Conservation (phyloP, 2,888 invertebrate species). For the Anthophora plumipes region DNA sequence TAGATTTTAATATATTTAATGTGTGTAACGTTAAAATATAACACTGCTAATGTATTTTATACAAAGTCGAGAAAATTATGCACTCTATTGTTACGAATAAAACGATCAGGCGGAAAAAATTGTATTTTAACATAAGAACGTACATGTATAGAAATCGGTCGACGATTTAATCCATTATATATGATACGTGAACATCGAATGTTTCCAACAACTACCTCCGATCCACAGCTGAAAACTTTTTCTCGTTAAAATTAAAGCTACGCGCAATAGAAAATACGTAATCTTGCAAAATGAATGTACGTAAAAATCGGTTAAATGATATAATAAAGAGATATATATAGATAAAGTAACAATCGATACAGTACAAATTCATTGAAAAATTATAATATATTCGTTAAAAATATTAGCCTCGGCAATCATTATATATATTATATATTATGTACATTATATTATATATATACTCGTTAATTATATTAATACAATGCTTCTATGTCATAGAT, state of each 20-base stretch:
- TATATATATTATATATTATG: no score
- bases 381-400: neutral
- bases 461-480: no score
- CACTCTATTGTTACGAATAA: conserved; percentile 3
- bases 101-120: neutral
- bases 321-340: neutral
- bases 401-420: neutral
- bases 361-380: no score
- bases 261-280: neutral
- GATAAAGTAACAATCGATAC: neutral
- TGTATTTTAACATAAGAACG: neutral
- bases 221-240: neutral
- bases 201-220: conserved; percentile 23
- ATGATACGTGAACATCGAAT: neutral
- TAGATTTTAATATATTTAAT: conserved; percentile 62
- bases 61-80: neutral
- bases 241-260: neutral
- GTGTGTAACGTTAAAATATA: conserved; percentile 26
- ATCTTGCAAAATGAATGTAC: neutral
- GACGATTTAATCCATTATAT: conserved; percentile 10
- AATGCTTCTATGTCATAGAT: no score
- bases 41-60: conserved; percentile 18
- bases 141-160: neutral
- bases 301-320: neutral
- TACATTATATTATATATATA: no score